Base-by-base conservation (phyloP, 2,888 invertebrate genomes). In the Eutolmus rufibarbis region DNA sequence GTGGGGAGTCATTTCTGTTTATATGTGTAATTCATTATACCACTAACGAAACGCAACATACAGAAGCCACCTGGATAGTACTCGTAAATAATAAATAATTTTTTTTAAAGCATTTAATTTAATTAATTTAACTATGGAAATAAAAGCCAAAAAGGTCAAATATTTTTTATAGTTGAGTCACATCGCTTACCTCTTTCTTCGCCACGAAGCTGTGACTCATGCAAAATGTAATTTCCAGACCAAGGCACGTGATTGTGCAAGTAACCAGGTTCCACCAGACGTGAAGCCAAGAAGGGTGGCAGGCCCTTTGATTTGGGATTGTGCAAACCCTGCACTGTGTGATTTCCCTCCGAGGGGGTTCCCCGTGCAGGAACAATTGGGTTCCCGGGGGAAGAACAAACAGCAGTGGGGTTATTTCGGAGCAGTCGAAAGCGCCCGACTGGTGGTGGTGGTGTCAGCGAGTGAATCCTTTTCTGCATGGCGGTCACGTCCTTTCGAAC, bases 401-500 rank as follows among this genome's bases (percentile, higher is more conserved):
- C 56, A 34, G 81, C 31, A 31, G 74, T 28, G 23, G 74, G 74
- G 74, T 28, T 74, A n/a, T n/a, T 31, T 16, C 5, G 74, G 31
- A 28, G 8, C 14, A 31, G 31, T 31, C 28, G n/a, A 28, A 74
- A 14, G 23, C 9, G 12, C 28, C n/a, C 34, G 31, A 34, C 81
- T 56, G 56, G 28, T 46, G 37, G n/a, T 12, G 51, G 57, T 5
- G 37, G 66, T 82, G 82, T 57, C 82, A 82, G 82, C 82, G 57
- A 82, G 82, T 85, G 74, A 74, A 85, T 85, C 43, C 74, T 85
- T 85, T 74, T 51, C n/a, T 51, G 74, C 46, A 86, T 86, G 46
- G 28, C 46, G 86, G 51, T 74, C 86, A 86, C 86, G 86, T 86
- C 74, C 28, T 74, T 40, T 76, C 74, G 19, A 31, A 34, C 8